Conservation (phyloP, 1,140 invertebrate species). For the Atta cephalotes region DNA sequence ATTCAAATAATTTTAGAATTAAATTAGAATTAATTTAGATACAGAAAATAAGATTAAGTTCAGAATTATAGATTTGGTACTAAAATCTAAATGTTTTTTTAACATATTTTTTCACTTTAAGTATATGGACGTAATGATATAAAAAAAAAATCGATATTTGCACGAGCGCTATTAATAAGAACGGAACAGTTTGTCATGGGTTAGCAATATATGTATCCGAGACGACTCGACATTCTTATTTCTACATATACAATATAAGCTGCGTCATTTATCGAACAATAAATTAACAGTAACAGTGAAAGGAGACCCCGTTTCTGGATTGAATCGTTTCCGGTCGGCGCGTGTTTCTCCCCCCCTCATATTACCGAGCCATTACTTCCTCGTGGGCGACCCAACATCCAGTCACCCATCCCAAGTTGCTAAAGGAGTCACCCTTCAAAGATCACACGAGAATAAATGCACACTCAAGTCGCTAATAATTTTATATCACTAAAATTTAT, state of each 20-base stretch:
- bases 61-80: too few relatives aligned
- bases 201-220: slow-evolving; percentile 2
- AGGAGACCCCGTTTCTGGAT: slow-evolving; percentile 68
- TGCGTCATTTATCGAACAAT: slow-evolving; percentile 81
- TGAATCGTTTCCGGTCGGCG: slow-evolving; percentile 77
- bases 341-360: slow-evolving; percentile 66
- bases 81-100: not conserved
- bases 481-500: slow-evolving; percentile 13
- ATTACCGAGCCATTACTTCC: slow-evolving; percentile 76
- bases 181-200: slow-evolving; percentile 19
- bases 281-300: slow-evolving; percentile 79
- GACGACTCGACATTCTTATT: slow-evolving; percentile 4
- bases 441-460: slow-evolving; percentile 8
- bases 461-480: not conserved
- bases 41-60: too few relatives aligned
- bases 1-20: not conserved
- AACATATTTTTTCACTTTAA: not conserved
- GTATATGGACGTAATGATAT: not conserved
- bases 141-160: slow-evolving; percentile 23
- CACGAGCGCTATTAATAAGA: slow-evolving; percentile 11
- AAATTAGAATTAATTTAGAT: too few relatives aligned
- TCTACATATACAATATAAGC: slow-evolving; percentile 59
- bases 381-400: slow-evolving; percentile 49
- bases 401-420: slow-evolving; percentile 54
- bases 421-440: slow-evolving; percentile 24